Percentiles rank a stretch among this genome's conserved stretches.
phyloP scores from a whole-genome alignment of 37 sponge, comb jelly and placozoan species.

The Lycopodina hypogea region DNA sequence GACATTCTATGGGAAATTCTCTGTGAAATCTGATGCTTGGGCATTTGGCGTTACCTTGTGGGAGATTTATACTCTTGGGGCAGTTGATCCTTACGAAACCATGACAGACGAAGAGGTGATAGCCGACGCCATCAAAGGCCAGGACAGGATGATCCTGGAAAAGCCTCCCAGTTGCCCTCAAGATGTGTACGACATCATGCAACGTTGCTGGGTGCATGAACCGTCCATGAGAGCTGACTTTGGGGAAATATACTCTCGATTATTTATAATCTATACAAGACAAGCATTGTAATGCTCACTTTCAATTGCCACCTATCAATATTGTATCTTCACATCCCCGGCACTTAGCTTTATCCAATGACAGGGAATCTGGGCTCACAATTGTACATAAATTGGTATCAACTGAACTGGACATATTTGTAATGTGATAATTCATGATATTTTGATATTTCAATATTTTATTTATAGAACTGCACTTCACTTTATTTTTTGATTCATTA shows the following conservation, averaged over 20 bases:
- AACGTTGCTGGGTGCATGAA: conserved; percentile 69
- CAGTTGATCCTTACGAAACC: conserved; percentile 71
- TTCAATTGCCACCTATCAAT: neutral
- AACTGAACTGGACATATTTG: too few species aligned
- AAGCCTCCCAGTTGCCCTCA: conserved; percentile 46
- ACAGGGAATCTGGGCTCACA: too few species aligned
- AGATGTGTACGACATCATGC: conserved; percentile 71
- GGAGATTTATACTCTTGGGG: conserved; percentile 79
- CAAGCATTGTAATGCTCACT: conserved; percentile 36
- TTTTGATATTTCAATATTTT: too few species aligned
- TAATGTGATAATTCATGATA: too few species aligned
- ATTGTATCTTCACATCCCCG: neutral
- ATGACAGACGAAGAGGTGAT: conserved; percentile 86
- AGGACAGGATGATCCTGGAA: conserved; percentile 37
- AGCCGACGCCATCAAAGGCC: conserved; percentile 73
- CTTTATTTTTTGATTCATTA: too few species aligned
- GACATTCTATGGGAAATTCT: conserved; percentile 86
- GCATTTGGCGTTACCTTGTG: conserved; percentile 84
- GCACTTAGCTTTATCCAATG: too few species aligned
- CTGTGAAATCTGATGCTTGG: conserved; percentile 84
- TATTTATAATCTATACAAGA: conserved; percentile 61
- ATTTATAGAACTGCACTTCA: too few species aligned
- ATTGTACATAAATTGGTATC: too few species aligned
- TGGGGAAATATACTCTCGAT: conserved; percentile 61
- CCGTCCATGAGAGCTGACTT: conserved; percentile 64